phyloP scores from a whole-genome alignment of 2,797 vertebrate species.

The Channa striata region DNA sequence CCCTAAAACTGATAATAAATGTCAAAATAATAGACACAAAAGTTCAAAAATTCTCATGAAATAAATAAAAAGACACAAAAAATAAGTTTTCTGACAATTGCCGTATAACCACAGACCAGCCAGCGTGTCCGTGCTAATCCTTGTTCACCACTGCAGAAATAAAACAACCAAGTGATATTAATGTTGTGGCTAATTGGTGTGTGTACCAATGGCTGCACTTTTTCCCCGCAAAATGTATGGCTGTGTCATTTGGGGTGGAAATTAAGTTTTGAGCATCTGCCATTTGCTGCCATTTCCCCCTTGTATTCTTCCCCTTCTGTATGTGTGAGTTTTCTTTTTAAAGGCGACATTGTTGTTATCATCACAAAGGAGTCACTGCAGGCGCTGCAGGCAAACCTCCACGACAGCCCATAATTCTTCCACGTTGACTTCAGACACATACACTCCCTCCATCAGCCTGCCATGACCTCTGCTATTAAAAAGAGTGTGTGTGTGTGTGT shows the following conservation, averaged over 20 bases:
- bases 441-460: constrained; percentile 30
- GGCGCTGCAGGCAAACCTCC: constrained; percentile 61
- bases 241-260: constrained; percentile 55
- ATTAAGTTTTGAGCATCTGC: constrained; percentile 58
- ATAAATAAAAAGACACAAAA: too few species aligned
- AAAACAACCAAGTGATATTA: too few species aligned
- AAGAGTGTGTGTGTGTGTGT: constrained; percentile 6
- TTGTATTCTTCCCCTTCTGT: neutral
- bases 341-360: constrained; percentile 44
- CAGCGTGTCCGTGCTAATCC: too few species aligned
- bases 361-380: constrained; percentile 33
- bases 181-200: constrained; percentile 6
- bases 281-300: constrained; percentile 38
- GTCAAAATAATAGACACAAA: too few species aligned
- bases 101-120: too few species aligned
- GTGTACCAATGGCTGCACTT: constrained; percentile 39
- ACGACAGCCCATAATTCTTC: constrained; percentile 70
- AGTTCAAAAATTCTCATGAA: too few species aligned
- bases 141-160: too few species aligned
- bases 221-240: constrained; percentile 45
- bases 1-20: too few species aligned
- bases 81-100: too few species aligned
- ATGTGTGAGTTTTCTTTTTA: neutral
- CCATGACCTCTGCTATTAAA: constrained; percentile 30
- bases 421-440: constrained; percentile 56